Evolutionary conservation across 1,140 invertebrate genomes (phyloP).

Genomic region (Cotesia typhae): DNA sequence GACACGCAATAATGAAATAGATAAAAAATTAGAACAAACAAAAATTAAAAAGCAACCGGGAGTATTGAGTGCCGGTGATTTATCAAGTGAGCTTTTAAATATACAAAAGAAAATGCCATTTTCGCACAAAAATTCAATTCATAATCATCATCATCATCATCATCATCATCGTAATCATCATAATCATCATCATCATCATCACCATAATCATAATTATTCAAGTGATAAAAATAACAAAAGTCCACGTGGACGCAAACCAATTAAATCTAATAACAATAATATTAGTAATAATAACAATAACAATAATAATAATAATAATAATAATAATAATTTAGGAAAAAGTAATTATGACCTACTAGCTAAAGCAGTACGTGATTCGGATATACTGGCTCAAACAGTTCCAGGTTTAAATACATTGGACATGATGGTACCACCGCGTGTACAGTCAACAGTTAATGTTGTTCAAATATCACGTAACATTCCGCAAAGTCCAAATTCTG

Average conservation of each 20-base stretch:
- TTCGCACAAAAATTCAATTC: conserved; percentile 53
- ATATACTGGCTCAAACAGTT: conserved; percentile 61
- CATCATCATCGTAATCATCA: conserved; percentile 45
- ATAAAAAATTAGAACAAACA: conserved; percentile 47
- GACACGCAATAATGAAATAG: conserved; percentile 59
- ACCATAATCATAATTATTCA: background rate
- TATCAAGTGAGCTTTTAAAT: conserved; percentile 56
- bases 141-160: conserved; percentile 49
- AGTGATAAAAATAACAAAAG: conserved; percentile 23
- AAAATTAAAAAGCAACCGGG: conserved; percentile 49
- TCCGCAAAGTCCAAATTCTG: conserved; percentile 58
- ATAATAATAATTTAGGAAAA: conserved; percentile 44
- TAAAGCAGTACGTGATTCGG: conserved; percentile 48
- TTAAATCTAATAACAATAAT: conserved; percentile 41
- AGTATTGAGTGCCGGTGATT: conserved; percentile 49
- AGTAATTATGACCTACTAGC: conserved; percentile 60
- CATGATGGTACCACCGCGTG: conserved; percentile 66
- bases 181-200: conserved; percentile 49
- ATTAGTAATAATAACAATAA: too few species aligned
- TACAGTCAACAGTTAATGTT: conserved; percentile 69
- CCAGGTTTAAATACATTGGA: conserved; percentile 68
- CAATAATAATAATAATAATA: too few species aligned
- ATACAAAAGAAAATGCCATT: conserved; percentile 58
- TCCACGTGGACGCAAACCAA: conserved; percentile 27
- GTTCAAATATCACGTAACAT: conserved; percentile 68